Conservation (phyloP, 2,113 vertebrate genomes). For the Edolisoma coerulescens region DNA sequence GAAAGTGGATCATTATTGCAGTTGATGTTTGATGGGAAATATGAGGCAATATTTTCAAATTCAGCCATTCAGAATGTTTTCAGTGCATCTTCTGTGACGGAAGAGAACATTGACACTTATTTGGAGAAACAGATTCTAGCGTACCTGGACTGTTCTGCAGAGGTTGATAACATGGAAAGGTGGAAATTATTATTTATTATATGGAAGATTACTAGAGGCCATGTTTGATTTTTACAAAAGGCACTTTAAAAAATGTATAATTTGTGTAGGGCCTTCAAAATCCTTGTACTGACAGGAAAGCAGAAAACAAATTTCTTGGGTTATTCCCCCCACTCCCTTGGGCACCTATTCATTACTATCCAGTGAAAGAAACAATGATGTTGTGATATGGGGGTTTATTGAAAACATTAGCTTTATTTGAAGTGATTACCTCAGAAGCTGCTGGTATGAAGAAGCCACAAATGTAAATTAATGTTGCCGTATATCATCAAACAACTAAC, state of each 20-base stretch:
- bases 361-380: neutral
- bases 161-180: conserved; percentile 75
- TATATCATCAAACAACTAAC: neutral
- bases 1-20: conserved; percentile 79
- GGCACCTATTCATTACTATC: neutral
- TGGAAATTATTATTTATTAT: conserved; percentile 52
- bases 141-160: conserved; percentile 74
- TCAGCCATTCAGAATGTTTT: conserved; percentile 75
- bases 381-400: neutral
- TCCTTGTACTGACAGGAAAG: neutral
- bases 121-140: conserved; percentile 80
- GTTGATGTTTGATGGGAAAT: conserved; percentile 80
- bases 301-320: neutral
- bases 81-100: conserved; percentile 27
- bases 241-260: neutral
- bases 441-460: neutral
- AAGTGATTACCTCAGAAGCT: neutral
- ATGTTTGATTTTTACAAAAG: neutral
- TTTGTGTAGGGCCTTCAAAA: neutral
- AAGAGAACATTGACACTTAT: conserved; percentile 75
- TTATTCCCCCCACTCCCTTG: accelerated
- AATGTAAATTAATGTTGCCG: neutral
- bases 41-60: conserved; percentile 79
- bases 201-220: neutral
- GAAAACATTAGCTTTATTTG: neutral